Base-by-base conservation (phyloP, 1,140 invertebrate genomes). In the Dryas iulia region DNA sequence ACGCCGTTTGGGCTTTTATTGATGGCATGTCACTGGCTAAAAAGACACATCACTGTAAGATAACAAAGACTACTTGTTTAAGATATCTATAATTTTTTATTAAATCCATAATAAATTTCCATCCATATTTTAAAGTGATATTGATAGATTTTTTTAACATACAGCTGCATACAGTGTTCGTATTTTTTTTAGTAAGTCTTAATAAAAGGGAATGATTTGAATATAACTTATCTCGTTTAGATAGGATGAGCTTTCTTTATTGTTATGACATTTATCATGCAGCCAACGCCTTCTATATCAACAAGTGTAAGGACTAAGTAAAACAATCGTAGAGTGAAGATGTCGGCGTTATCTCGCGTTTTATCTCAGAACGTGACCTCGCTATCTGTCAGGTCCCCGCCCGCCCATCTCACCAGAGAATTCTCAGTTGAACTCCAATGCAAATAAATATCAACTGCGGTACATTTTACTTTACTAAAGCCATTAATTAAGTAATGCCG, bases 331-430 rank as follows among this genome's bases (percentile, higher is more conserved):
- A 72, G 47, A 61, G 69, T 81, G 78, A 87, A 85, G 84, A 84
- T 78, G 82, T 70, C 54, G 53, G 71, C 52, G 69, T 84, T 86
- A 86, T 86, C 84, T 80, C n/a, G 5, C 11, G 72, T 73, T 78
- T 71, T 86, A 86, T 86, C 84, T 82, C 57, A 62, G 76, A 83
- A 84, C 82, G 84, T 83, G 84, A 86, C 84, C 84, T 78, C 81
- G 59, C 77, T 84, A 87, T 87, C 84, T 63, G 39, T 69, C 33
- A 61, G 61, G 71, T 66, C 64, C 39, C 75, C 82, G 81, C 79
- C 84, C 84, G 79, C 82, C 79, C 82, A 82, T 82, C 81, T 81
- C 81, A 77, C 73, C 71, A 81, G 64, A 79, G 71, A 70, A 79
- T 79, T 81, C 76, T 70, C 66, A 72, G 65, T 75, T 66, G 62